These are phyloP conservation scores for Clarias fuscus DNA, from an alignment of 2,797 vertebrate genomes.

Conservation along the genomic window DNA sequence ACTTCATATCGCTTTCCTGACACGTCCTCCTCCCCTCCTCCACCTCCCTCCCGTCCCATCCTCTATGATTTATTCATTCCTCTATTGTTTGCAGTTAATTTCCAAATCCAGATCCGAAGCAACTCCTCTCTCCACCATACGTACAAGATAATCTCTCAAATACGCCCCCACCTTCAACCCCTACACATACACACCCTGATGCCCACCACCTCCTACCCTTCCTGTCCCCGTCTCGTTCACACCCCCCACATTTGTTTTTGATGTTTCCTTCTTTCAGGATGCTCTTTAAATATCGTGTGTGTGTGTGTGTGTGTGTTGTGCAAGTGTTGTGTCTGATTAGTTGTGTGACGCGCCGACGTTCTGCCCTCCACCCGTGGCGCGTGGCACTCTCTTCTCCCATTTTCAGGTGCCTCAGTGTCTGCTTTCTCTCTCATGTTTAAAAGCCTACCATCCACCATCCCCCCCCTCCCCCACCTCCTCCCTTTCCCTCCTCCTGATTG, in stretches of 20 bases:
- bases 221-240: constrained; percentile 29
- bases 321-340: constrained; percentile 38
- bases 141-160: constrained; percentile 58
- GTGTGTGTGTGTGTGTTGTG: constrained; percentile 48
- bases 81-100: constrained; percentile 59
- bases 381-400: constrained; percentile 65
- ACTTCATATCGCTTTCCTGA: constrained; percentile 44
- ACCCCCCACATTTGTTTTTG: constrained; percentile 20
- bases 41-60: constrained; percentile 45
- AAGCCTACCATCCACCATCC: constrained; percentile 35
- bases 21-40: constrained; percentile 28
- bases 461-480: constrained; percentile 48
- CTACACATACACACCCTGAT: too few species aligned
- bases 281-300: constrained; percentile 60
- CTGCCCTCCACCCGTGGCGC: constrained; percentile 63
- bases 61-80: constrained; percentile 52
- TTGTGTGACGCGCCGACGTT: constrained; percentile 44
- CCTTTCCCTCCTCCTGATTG: constrained; percentile 46
- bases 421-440: constrained; percentile 46
- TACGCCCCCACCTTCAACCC: neutral
- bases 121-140: constrained; percentile 46
- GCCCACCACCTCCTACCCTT: neutral
- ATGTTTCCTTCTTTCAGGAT: constrained; percentile 66
- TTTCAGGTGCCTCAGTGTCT: constrained; percentile 62
- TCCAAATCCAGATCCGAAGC: constrained; percentile 61